These are phyloP conservation scores for Solea solea DNA, from an alignment of 2,113 vertebrate species.

Conservation along the genomic window DNA sequence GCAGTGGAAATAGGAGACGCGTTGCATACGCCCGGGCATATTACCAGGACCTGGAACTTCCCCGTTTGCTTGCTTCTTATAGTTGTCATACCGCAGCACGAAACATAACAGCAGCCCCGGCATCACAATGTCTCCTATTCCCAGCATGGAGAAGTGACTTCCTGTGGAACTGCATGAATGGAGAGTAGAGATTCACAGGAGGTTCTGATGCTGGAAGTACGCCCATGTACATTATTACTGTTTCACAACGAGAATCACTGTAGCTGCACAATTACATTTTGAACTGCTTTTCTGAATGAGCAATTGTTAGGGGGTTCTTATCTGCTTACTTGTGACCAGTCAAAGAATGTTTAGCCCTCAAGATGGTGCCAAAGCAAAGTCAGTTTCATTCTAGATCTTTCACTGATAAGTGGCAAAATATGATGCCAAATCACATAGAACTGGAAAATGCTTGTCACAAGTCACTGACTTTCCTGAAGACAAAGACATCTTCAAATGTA, in stretches of 20 bases:
- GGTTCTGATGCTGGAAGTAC: neutral
- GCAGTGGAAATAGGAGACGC: conserved; percentile 99
- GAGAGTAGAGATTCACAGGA: neutral
- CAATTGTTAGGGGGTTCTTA: neutral
- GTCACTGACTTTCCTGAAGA: too few relatives aligned
- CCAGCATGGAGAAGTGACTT: conserved; percentile 99
- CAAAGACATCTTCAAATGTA: too few relatives aligned
- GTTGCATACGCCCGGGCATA: conserved; percentile 96
- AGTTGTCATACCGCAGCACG: conserved; percentile 97
- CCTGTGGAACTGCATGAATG: conserved; percentile 88
- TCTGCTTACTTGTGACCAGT: too few relatives aligned
- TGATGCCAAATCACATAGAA: too few relatives aligned
- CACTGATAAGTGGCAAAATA: too few relatives aligned
- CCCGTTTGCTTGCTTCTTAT: conserved; percentile 94
- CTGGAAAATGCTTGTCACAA: too few relatives aligned
- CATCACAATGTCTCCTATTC: conserved; percentile 99
- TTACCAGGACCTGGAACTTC: conserved; percentile 88
- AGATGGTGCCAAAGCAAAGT: neutral
- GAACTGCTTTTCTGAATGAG: neutral
- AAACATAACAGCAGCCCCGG: conserved; percentile 98
- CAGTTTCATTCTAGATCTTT: neutral
- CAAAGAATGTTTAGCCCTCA: neutral
- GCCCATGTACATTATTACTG: neutral
- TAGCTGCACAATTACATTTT: neutral
- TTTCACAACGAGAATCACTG: neutral